These are phyloP conservation scores for Cyanistes caeruleus DNA, from an alignment of 2,113 vertebrate species.

Conservation along the genomic window DNA sequence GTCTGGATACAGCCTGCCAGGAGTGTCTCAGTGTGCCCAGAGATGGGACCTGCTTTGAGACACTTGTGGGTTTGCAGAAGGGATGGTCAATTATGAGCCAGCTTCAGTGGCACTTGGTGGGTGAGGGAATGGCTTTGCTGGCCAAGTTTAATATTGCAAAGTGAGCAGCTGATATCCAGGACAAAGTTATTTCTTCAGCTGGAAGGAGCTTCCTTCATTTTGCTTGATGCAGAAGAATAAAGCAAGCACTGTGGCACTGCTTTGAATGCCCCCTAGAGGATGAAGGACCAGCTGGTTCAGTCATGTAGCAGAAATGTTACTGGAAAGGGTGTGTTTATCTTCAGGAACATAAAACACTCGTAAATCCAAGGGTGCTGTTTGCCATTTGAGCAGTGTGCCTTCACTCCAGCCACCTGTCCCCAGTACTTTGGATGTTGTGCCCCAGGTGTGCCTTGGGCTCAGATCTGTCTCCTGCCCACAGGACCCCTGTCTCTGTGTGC, in stretches of 20 bases:
- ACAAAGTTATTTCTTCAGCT: not conserved
- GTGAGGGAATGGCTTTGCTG: not conserved
- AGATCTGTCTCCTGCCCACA: not conserved
- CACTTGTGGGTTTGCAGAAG: not conserved
- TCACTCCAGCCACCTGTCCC: not conserved
- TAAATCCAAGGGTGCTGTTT: not conserved
- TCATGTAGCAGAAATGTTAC: not conserved
- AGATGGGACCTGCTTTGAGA: not conserved
- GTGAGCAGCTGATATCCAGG: not conserved
- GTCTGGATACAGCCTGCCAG: not conserved
- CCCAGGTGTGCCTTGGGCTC: not conserved
- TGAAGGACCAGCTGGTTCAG: not conserved
- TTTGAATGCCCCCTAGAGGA: not conserved
- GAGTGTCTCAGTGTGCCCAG: not conserved
- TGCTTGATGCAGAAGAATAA: not conserved
- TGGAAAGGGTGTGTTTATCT: not conserved
- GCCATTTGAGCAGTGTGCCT: not conserved
- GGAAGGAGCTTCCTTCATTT: not conserved
- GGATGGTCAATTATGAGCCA: not conserved
- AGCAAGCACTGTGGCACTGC: rapidly evolving
- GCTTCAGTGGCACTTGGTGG: not conserved
- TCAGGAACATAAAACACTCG: not conserved
- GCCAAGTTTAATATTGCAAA: not conserved
- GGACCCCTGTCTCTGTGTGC: not conserved
- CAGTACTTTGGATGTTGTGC: not conserved